Evolutionary conservation across 2,888 invertebrate genomes (phyloP).

Genomic region (Ormyrus thymus): DNA sequence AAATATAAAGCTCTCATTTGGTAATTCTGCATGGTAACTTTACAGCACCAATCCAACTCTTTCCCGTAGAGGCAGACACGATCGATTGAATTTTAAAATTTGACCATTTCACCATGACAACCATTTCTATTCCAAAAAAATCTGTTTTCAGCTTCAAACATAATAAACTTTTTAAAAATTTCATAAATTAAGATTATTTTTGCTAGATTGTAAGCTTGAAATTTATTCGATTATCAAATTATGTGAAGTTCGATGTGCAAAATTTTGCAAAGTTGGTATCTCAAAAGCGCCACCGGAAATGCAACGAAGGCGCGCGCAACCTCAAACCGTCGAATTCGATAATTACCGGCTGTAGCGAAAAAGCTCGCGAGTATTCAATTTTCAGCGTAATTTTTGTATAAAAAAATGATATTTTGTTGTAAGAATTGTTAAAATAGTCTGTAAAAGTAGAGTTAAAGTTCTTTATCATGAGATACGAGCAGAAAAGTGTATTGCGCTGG

Average conservation of each 20-base stretch:
- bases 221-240: constrained; percentile 48
- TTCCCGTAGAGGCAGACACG: constrained; percentile 12
- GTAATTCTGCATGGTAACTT: constrained; percentile 48
- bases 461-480: neutral
- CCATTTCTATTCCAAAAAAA: neutral
- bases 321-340: constrained; percentile 22
- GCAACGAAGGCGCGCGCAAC: constrained; percentile 52
- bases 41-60: constrained; percentile 34
- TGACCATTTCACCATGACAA: neutral
- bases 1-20: constrained; percentile 22
- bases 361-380: neutral
- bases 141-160: neutral
- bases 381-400: neutral
- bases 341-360: neutral
- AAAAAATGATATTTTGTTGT: neutral
- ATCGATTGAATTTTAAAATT: constrained; percentile 37
- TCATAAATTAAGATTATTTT: neutral
- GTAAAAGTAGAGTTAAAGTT: neutral
- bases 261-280: constrained; percentile 26
- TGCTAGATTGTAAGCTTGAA: neutral
- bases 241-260: constrained; percentile 9
- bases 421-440: neutral
- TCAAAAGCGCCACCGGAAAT: constrained; percentile 54
- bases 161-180: neutral
- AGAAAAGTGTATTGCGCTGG: neutral